Conservation (phyloP, 2,797 vertebrate species). For the Coilia nasus region DNA sequence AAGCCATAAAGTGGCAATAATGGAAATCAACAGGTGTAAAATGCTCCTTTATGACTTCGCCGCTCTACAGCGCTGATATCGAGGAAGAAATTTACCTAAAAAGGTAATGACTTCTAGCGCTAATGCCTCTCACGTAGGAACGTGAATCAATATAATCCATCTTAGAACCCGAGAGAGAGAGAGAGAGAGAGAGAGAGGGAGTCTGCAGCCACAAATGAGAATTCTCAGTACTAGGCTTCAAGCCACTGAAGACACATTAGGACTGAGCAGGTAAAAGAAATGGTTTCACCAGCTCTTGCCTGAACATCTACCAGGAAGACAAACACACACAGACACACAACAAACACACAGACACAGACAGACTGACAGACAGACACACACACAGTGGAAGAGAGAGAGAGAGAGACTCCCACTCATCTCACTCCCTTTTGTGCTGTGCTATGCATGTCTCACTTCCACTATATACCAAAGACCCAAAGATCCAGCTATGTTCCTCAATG, state of each 20-base stretch:
- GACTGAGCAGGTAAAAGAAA: neutral
- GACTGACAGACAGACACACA: neutral
- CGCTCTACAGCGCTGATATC: conserved; percentile 31
- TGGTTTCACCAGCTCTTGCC: neutral
- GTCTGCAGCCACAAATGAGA: conserved; percentile 45
- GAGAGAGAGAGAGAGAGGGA: conserved; percentile 30
- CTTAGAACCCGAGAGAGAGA: conserved; percentile 38
- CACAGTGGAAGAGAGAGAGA: neutral
- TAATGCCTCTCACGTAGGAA: conserved; percentile 44
- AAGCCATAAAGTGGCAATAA: conserved; percentile 30
- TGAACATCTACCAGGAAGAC: conserved; percentile 1
- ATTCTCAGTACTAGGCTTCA: conserved; percentile 38
- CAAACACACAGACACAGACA: neutral
- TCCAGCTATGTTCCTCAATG: neutral
- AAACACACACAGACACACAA: neutral
- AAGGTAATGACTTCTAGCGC: conserved; percentile 29
- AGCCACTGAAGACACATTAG: conserved; percentile 50
- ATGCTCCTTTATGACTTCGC: conserved; percentile 22
- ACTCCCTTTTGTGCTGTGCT: too few species aligned
- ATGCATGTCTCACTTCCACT: neutral
- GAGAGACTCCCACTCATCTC: too few species aligned
- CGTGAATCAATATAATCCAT: conserved; percentile 51
- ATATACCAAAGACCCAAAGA: neutral
- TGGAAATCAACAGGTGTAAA: conserved; percentile 44
- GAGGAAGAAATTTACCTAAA: conserved; percentile 36